Percentiles rank a stretch among this genome's conserved stretches.
These are phyloP conservation scores for Eurystomus gularis DNA, from an alignment of 2,113 vertebrate genomes.

Conservation along the genomic window DNA sequence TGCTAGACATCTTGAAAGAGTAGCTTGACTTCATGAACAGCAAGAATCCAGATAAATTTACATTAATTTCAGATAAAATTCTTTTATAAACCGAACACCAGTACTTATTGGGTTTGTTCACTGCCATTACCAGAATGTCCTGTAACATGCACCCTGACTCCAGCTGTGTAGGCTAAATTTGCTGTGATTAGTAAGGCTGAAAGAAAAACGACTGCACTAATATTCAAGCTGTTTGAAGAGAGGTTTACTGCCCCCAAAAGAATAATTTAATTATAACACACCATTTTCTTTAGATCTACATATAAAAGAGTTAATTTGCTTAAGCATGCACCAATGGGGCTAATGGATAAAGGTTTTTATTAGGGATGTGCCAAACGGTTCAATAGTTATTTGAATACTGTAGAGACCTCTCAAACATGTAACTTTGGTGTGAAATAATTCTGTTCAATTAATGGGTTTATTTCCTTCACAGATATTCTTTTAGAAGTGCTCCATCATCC, in stretches of 20 bases:
- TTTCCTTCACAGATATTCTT: conserved; percentile 55
- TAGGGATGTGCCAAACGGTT: conserved; percentile 63
- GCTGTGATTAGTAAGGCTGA: conserved; percentile 66
- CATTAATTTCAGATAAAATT: conserved; percentile 16
- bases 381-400: conserved; percentile 59
- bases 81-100: neutral
- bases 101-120: conserved; percentile 4
- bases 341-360: conserved; percentile 68
- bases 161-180: conserved; percentile 52
- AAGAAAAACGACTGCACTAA: conserved; percentile 52
- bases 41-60: conserved; percentile 25
- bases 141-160: conserved; percentile 34
- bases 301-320: conserved; percentile 72
- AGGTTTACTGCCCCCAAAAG: conserved; percentile 67
- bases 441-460: conserved; percentile 65
- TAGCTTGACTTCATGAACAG: neutral
- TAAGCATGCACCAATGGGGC: conserved; percentile 58
- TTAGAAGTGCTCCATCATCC: conserved; percentile 51
- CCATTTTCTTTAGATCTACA: conserved; percentile 70
- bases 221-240: conserved; percentile 70
- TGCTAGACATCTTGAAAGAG: neutral
- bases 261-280: conserved; percentile 69
- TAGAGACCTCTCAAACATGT: conserved; percentile 38
- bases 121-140: neutral
- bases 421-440: conserved; percentile 52